A percentile compares a stretch with the other conserved stretches of the same genome.
Conservation (phyloP, 2,113 vertebrate species). For the Turnix velox region DNA sequence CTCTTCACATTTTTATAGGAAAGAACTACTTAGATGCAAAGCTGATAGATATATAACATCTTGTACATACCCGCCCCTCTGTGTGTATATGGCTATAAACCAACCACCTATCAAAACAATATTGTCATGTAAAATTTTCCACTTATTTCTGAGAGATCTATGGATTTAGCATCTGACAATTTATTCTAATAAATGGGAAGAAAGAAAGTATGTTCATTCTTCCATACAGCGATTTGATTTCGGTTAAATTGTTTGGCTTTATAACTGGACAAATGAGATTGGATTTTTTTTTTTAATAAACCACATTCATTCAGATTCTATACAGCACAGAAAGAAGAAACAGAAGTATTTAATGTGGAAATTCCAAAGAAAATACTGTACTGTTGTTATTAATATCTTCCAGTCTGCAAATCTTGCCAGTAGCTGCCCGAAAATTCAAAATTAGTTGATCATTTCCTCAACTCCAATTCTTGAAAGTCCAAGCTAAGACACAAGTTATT, state of each 20-base stretch:
- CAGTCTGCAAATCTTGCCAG: slow-evolving; percentile 33
- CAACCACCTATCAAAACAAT: neutral
- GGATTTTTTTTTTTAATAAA: neutral
- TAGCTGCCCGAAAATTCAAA: slow-evolving; percentile 24
- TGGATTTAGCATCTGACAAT: neutral
- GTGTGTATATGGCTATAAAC: neutral
- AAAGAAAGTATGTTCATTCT: neutral
- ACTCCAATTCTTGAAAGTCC: slow-evolving; percentile 1
- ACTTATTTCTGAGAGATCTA: neutral
- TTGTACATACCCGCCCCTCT: neutral
- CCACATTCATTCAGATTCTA: neutral
- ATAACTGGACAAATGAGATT: slow-evolving; percentile 12
- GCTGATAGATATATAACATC: neutral
- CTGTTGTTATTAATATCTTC: slow-evolving; percentile 33
- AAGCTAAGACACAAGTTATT: neutral
- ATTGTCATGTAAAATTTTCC: neutral
- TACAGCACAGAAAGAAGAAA: slow-evolving; percentile 22
- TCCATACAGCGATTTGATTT: slow-evolving; percentile 34
- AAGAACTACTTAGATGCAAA: neutral
- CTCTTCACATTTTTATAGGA: neutral
- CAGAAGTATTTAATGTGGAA: slow-evolving; percentile 7
- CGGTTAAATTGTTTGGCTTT: slow-evolving; percentile 50
- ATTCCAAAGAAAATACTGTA: slow-evolving; percentile 59
- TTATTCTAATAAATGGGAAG: neutral
- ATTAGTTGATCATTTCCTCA: slow-evolving; percentile 51